These are phyloP conservation scores for Anthonomus grandis DNA, from an alignment of 1,140 invertebrate species.

Conservation along the genomic window DNA sequence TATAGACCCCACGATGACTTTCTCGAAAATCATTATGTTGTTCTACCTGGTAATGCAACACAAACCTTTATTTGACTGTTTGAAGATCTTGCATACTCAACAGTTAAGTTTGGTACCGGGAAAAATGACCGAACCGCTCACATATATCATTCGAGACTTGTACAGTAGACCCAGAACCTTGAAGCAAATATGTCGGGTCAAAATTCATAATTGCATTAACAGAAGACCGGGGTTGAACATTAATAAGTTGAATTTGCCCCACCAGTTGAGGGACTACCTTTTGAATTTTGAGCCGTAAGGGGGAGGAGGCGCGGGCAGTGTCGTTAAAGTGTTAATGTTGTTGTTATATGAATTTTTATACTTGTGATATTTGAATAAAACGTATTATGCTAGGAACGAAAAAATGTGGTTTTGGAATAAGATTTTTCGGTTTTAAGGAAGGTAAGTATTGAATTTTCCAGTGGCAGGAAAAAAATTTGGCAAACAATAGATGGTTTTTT, in stretches of 20 bases:
- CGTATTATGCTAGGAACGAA: too few relatives aligned
- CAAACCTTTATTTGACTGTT: conserved; percentile 59
- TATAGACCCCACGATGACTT: conserved; percentile 60
- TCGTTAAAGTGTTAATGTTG: conserved; percentile 18
- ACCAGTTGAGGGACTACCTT: conserved; percentile 65
- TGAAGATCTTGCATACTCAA: conserved; percentile 61
- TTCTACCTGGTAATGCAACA: conserved; percentile 69
- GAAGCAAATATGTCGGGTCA: conserved; percentile 63
- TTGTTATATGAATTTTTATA: conserved; percentile 23
- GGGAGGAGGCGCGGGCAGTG: too few relatives aligned
- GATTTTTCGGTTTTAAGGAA: too few relatives aligned
- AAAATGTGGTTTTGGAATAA: too few relatives aligned
- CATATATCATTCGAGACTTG: conserved; percentile 58
- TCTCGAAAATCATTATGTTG: conserved; percentile 62
- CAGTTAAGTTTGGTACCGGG: conserved; percentile 65
- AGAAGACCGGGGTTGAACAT: conserved; percentile 61
- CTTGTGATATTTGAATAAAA: conserved; percentile 19
- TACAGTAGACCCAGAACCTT: conserved; percentile 62
- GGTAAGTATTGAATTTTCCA: too few relatives aligned
- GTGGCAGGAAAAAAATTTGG: too few relatives aligned
- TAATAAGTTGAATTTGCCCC: conserved; percentile 64
- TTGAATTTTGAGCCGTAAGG: conserved; percentile 63
- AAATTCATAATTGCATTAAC: conserved; percentile 61
- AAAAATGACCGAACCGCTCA: conserved; percentile 59
- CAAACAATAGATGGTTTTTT: too few relatives aligned